Conservation (phyloP, 2,797 vertebrate species). For the Anguilla obscura region DNA sequence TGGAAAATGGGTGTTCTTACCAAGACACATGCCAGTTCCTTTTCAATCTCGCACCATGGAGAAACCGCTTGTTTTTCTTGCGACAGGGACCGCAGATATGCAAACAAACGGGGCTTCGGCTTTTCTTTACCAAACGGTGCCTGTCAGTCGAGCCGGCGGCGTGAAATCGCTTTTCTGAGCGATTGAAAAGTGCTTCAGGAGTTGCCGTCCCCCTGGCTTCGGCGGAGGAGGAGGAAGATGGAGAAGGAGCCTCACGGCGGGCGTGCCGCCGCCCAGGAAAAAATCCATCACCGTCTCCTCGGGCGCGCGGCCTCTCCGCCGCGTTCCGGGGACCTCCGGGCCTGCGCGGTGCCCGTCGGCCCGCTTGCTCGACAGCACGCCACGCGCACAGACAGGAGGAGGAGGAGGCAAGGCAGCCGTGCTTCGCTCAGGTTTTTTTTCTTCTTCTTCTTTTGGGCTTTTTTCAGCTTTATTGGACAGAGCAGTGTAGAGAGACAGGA, state of each 20-base stretch:
- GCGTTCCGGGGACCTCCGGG: background rate
- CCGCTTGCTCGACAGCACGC: background rate
- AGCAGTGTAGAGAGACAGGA: no score
- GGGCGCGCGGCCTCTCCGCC: background rate
- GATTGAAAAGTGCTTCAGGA: conserved; percentile 41
- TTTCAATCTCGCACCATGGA: background rate
- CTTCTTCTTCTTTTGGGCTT: no score
- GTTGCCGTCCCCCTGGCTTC: conserved; percentile 41
- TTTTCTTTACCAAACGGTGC: conserved; percentile 30
- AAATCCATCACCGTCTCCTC: conserved; percentile 32
- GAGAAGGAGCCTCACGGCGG: conserved; percentile 35
- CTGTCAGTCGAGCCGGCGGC: conserved; percentile 27
- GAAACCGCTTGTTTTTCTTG: background rate
- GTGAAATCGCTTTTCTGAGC: conserved; percentile 23
- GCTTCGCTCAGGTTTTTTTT: background rate
- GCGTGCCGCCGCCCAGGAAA: conserved; percentile 26
- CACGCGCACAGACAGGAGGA: background rate
- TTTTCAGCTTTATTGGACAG: no score
- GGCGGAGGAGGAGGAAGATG: conserved; percentile 29
- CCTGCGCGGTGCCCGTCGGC: background rate
- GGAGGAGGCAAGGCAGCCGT: background rate
- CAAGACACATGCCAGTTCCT: background rate
- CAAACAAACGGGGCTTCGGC: background rate
- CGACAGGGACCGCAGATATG: background rate
- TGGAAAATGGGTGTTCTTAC: background rate